Base-by-base conservation (phyloP, 2,113 vertebrate genomes). In the Seriola quinqueradiata region DNA sequence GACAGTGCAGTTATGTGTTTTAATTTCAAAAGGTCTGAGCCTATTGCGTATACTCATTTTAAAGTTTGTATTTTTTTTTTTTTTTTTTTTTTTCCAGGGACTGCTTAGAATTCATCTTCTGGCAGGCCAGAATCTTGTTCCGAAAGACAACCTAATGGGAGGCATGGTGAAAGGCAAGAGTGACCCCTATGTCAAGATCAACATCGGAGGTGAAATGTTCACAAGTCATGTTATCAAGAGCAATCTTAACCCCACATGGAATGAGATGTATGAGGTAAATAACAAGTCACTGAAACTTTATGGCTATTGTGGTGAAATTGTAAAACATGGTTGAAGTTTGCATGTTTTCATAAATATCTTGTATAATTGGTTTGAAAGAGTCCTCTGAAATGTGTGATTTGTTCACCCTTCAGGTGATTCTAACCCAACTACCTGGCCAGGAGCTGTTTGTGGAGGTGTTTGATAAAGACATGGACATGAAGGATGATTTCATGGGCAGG, bases 401-500 rank as follows among this genome's bases (percentile, higher is more conserved):
- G 7, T 63, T 75, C 46, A 17, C 57, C n/a, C 50, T 25, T 21
- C 83, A 98, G 97, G 96, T 96, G 60, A 90, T 97, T 71, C 92
- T 97, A 68, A 97, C 95, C 11, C 77, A 96, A 46, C 79, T 97
- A 70, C 96, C 96, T 34, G 97, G 97, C 65, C 97, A 98, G 88
- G 97, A 97, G 21, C 89, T 98, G 48, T 92, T 96, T 19, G 57
- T 97, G 58, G 96, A 97, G 32, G 79, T 98, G 69, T 96, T 97
- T 79, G 97, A 98, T 84, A 97, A 97, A 91, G 97, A 98, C 90
- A 93, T 98, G 84, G 96, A 97, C 81, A 95, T 95, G 92, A 95
- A 96, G 85, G 97, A 98, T 76, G 97, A 98, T 75, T 97, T 97
- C 91, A 94, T 98, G 95, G 97, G 97, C 86, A 96, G 97, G 97